Base-by-base conservation (phyloP, 2,888 invertebrate species). In the Heliconius charithonia region DNA sequence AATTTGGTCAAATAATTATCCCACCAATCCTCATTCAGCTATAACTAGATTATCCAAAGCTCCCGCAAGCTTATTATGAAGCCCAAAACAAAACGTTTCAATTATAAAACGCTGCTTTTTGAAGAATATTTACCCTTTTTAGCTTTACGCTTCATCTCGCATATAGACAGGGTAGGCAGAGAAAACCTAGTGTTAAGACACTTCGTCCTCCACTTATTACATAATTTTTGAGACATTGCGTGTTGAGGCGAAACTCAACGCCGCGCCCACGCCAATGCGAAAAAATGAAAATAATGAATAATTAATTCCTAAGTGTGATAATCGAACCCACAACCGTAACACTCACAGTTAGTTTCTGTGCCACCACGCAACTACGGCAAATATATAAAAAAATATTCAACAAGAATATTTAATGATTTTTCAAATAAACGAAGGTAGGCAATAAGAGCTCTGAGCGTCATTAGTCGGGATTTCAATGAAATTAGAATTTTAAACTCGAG, bases 401-500 rank as follows among this genome's bases (percentile, higher is more conserved):
- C n/a, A 66, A 69, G 41, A 69, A 69, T 66, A 65, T 72, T 72
- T 56, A 51, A 66, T 66, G 65, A 62, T 74, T 74, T 78, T 70
- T 69, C 41, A 41, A 77, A 77, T 66, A 63, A 77, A 66, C 75
- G 59, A 73, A 66, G 59, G 77, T 74, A 70, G 41, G 78, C 51
- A 80, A 79, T 82, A 82, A 82, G 81, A 80, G 80, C 77, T 78
- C 78, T 75, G 82, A 84, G 80, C 82, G 79, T 83, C 79, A 82
- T 83, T 83, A 81, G 81, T 79, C 79, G 72, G 81, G 85, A 87
- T 88, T 89, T 87, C 88, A 92, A 91, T 90, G 88, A 89, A 90
- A 92, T 92, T 91, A 87, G 87, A 92, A 91, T 91, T 92, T 92
- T 89, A 90, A 92, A 89, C 87, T 87, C 82, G 85, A 91, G 89